These are phyloP conservation scores for Apodemia mormo DNA, from an alignment of 2,888 invertebrate species.

Conservation along the genomic window DNA sequence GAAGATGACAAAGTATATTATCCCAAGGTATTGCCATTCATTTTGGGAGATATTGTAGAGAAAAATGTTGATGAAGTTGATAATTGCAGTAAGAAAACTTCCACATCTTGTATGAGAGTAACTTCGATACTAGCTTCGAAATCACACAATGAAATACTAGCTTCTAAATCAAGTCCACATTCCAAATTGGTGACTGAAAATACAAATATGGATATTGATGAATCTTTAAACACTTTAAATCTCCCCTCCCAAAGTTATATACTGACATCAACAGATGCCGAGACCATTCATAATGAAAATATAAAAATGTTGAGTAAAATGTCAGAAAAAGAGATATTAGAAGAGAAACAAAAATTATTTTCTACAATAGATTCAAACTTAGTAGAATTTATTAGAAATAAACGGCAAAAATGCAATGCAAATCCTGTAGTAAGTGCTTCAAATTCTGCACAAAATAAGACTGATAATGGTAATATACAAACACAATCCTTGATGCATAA, in stretches of 20 bases:
- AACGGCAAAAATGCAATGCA: conserved; percentile 44
- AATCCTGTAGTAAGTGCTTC: conserved; percentile 18
- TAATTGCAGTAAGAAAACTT: background rate
- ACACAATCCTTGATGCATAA: background rate
- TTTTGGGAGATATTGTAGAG: conserved; percentile 82
- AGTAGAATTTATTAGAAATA: conserved; percentile 83
- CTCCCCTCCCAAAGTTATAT: conserved; percentile 70
- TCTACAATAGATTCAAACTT: conserved; percentile 84
- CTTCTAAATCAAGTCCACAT: background rate
- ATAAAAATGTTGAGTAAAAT: conserved; percentile 84
- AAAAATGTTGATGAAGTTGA: conserved; percentile 52
- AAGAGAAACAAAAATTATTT: conserved; percentile 86
- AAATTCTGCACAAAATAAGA: background rate
- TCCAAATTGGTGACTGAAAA: background rate
- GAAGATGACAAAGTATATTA: conserved; percentile 72
- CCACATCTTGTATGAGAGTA: background rate
- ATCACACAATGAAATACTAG: background rate
- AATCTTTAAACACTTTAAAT: conserved; percentile 41
- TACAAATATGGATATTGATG: conserved; percentile 56
- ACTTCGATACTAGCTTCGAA: background rate
- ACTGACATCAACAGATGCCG: conserved; percentile 70
- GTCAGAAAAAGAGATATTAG: conserved; percentile 87
- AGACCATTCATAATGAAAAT: conserved; percentile 89
- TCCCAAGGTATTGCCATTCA: conserved; percentile 65
- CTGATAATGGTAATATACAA: background rate